Evolutionary conservation across 2,888 invertebrate genomes (phyloP).

Genomic region (Pterostichus madidus): DNA sequence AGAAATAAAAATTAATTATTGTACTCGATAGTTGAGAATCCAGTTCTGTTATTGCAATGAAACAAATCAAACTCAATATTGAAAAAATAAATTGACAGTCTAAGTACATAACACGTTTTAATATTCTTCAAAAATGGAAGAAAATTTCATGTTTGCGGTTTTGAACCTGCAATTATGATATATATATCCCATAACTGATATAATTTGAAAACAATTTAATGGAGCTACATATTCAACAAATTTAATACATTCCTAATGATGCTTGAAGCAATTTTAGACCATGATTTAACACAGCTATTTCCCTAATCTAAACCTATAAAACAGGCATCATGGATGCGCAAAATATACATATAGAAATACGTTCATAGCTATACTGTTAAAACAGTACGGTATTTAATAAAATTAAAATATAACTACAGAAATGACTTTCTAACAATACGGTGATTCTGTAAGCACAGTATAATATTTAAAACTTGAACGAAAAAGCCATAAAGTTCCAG

Average conservation of each 20-base stretch:
- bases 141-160: constrained; percentile 39
- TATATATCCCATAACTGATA: constrained; percentile 9
- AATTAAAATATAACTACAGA: constrained; percentile 53
- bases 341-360: constrained; percentile 58
- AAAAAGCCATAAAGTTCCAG: constrained; percentile 37
- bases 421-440: constrained; percentile 47
- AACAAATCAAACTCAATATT: constrained; percentile 14
- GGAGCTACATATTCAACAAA: constrained; percentile 58
- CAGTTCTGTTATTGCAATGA: constrained; percentile 50
- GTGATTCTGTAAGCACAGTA: constrained; percentile 59
- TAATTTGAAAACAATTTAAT: constrained; percentile 26
- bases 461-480: constrained; percentile 56
- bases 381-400: constrained; percentile 44
- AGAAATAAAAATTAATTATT: constrained; percentile 38
- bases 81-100: constrained; percentile 31
- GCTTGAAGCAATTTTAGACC: constrained; percentile 52
- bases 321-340: constrained; percentile 51
- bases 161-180: constrained; percentile 24
- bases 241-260: constrained; percentile 47
- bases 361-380: constrained; percentile 32
- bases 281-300: constrained; percentile 44
- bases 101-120: constrained; percentile 51
- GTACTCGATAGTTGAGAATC: constrained; percentile 41
- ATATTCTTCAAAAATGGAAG: constrained; percentile 51
- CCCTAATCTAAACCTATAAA: constrained; percentile 52